Base-by-base conservation (phyloP, 2,888 invertebrate genomes). In the Abrostola tripartita region DNA sequence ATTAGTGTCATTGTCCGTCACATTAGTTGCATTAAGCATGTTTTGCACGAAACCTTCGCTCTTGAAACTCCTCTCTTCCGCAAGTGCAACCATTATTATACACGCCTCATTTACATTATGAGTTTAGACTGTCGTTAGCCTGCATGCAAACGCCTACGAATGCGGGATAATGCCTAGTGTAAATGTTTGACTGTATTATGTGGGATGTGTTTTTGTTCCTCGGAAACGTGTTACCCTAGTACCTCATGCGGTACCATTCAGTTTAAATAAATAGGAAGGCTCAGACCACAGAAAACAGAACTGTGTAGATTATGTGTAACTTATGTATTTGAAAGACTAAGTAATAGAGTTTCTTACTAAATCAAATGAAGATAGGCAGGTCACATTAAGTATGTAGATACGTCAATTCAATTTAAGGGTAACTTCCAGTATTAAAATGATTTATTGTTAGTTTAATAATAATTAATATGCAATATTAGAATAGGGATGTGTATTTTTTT, bases 21-120 rank as follows among this genome's bases (percentile, higher is more conserved):
- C 35, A 36, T 36, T 50, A 72, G 36, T 52, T 60, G 63, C 42
- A 49, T 51, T 72, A 49, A 42, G 37, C 61, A 66, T 74, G 60
- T 61, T 37, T 12, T 5, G 57, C 59, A 65, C 52, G 75, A 52
- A 65, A 54, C 50, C 62, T 63, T 63, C 53, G 69, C 10, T 58
- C 69, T 76, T 70, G 64, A 68, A 65, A 63, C 61, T 68, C 50
- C 53, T 58, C 54, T 58, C 70, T 79, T 77, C 76, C 76, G 76
- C 52, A 61, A 66, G 51, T 63, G 41, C 44, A 57, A 54, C 64
- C 67, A 61, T 62, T 40, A 52, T 60, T 69, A 52, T 4, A 24
- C 14, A 49, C 12, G 51, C 6, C 40, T 56, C 47, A 76, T 73
- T 76, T 72, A 49, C 65, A 72, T 72, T 61, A 64, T 52, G 58